phyloP scores from a whole-genome alignment of 2,888 invertebrate species.

The Abrostola tripartita region DNA sequence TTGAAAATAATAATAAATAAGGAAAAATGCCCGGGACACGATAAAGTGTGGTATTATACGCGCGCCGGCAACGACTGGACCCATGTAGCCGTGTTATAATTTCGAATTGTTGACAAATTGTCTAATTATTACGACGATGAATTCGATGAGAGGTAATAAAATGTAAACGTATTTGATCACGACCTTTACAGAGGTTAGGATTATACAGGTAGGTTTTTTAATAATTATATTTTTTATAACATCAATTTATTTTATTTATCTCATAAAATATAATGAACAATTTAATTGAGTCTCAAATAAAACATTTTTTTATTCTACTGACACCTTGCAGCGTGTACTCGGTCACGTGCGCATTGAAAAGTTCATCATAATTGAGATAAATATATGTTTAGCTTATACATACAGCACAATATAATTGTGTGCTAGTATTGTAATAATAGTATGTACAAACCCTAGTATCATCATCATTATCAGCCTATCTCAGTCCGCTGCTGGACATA shows the following conservation, averaged over 20 bases:
- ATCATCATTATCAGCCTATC: no score
- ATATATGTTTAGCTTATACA: no score
- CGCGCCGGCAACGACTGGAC: conserved; percentile 34
- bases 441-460: no score
- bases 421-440: no score
- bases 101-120: conserved; percentile 59
- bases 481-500: no score
- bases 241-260: neutral
- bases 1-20: conserved; percentile 15
- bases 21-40: conserved; percentile 39
- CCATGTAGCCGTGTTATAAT: conserved; percentile 23
- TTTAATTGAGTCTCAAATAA: no score
- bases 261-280: no score
- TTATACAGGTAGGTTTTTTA: conserved; percentile 41
- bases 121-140: conserved; percentile 69
- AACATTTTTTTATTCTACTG: no score
- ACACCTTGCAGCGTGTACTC: no score
- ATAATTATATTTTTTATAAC: neutral
- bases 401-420: no score
- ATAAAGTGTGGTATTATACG: conserved; percentile 32
- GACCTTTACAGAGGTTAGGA: conserved; percentile 44
- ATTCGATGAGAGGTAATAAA: conserved; percentile 73
- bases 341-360: no score
- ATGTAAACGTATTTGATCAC: conserved; percentile 53
- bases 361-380: no score